Base-by-base conservation (phyloP, 2,888 invertebrate genomes). In the Rhimphoctona megacephalus region DNA sequence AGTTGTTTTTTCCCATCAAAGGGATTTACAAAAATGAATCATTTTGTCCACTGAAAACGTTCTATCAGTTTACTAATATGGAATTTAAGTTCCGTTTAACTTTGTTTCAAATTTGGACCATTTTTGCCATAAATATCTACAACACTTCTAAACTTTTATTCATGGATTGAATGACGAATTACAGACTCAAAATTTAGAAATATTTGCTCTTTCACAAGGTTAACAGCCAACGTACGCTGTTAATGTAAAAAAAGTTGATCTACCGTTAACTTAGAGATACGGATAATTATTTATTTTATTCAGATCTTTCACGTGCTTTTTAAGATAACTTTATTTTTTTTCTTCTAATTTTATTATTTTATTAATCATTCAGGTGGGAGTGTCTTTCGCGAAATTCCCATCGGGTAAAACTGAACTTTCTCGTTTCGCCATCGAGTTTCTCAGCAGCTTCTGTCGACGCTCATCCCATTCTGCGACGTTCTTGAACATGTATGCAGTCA, bases 381-480 rank as follows among this genome's bases (percentile, higher is more conserved):
- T 57, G 81, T 52, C 72, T 73, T 78, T 81, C 52, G 79, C 61
- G 67, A 69, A 81, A 81, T 83, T 86, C 83, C 77, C 81, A 77
- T 52, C 49, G 61, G 46, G 30, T 52, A 17, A 73, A 81, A 67
- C 46, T 46, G 30, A 73, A 54, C 22, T n/a, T 69, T 57, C 67
- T 80, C 80, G 76, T 73, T 39, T 39, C 57, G n/a, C 33, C 52
- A 52, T 66, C 79, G 66, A 33, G 77, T 74, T 80, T 83, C 85
- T 83, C 76, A 64, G 82, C 79, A 64, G 79, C 82, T 85, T 83
- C 79, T 79, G 73, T 69, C 77, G 79, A 66, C 69, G 67, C 54
- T 76, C 43, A 64, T 74, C n/a, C 43, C 61, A 57, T 81, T 54
- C 19, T 19, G 36, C 19, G 30, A 74, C 61, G 72, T 74, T 19